phyloP scores from a whole-genome alignment of 2,113 vertebrate species.

The Chamaetylas fuelleborni region DNA sequence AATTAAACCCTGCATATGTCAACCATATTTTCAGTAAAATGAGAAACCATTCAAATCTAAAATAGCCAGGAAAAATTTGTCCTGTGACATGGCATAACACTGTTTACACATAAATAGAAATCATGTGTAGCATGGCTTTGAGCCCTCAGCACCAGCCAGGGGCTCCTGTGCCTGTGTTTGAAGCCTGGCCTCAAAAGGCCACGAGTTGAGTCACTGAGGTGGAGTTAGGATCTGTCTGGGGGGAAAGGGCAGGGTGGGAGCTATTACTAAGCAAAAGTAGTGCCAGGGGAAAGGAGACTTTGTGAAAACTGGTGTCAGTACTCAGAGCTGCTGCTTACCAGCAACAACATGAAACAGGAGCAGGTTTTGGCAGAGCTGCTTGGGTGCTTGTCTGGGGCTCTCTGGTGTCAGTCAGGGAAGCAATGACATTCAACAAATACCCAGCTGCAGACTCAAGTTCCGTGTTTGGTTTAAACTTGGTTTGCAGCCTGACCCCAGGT shows the following conservation, averaged over 20 bases:
- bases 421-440: background rate
- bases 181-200: background rate
- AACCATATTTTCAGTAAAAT: background rate
- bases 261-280: background rate
- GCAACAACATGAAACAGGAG: background rate
- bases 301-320: background rate
- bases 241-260: background rate
- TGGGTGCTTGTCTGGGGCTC: background rate
- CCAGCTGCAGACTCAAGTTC: background rate
- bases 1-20: background rate
- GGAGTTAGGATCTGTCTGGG: background rate
- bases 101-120: background rate
- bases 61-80: background rate
- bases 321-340: background rate
- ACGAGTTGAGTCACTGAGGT: accelerated
- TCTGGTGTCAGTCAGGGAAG: background rate
- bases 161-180: background rate
- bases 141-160: background rate
- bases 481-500: background rate
- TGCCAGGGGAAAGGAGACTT: background rate
- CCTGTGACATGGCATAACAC: accelerated
- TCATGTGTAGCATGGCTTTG: background rate
- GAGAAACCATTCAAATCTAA: background rate
- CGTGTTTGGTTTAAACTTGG: background rate
- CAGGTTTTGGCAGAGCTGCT: background rate